These are phyloP conservation scores for Potamilus streckersoni DNA, from an alignment of 1,140 invertebrate genomes.

Conservation along the genomic window DNA sequence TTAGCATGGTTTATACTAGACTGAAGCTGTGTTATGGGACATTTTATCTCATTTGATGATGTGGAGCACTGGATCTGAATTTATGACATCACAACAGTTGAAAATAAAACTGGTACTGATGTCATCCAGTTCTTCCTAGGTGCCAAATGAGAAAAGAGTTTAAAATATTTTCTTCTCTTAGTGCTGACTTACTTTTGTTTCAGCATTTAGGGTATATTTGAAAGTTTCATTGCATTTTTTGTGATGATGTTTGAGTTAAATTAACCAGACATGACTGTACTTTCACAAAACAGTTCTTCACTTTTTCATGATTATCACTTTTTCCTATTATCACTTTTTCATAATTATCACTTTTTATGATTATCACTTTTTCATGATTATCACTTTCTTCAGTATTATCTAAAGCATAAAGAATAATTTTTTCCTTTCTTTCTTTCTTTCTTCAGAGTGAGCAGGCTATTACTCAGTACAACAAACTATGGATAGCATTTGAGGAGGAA, in stretches of 20 bases:
- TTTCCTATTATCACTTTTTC: not conserved
- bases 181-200: too few species aligned
- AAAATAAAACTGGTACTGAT: too few species aligned
- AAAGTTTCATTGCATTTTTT: too few species aligned
- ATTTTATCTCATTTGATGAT: too few species aligned
- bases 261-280: not conserved
- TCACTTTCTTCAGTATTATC: not conserved
- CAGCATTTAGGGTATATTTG: too few species aligned
- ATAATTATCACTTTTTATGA: not conserved
- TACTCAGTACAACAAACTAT: constrained; percentile 49
- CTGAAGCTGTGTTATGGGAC: too few species aligned
- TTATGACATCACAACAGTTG: too few species aligned
- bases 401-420: not conserved
- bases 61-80: too few species aligned
- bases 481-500: constrained; percentile 57
- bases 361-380: not conserved
- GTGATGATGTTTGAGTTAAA: not conserved
- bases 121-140: too few species aligned
- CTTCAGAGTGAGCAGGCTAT: constrained; percentile 53
- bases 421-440: constrained; percentile 23
- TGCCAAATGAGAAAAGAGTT: too few species aligned
- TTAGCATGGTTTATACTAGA: too few species aligned
- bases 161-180: too few species aligned
- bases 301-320: not conserved
- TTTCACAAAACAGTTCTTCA: not conserved